These are phyloP conservation scores for Palythoa caribaeorum DNA, from an alignment of 92 coral and sea anemone species.

Conservation along the genomic window DNA sequence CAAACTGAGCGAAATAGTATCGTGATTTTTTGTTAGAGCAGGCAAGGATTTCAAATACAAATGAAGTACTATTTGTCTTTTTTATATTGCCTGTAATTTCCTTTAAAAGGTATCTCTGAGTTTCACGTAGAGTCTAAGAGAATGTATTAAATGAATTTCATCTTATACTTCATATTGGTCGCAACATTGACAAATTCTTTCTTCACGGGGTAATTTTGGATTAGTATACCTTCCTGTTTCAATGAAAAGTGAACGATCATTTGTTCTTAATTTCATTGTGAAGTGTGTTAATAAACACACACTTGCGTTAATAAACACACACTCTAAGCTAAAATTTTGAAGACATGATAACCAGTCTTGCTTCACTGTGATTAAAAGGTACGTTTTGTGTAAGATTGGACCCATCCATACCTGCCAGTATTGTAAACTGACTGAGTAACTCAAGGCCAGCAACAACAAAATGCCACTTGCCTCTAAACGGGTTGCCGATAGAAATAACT, in stretches of 20 bases:
- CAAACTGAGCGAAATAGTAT: conserved; percentile 24
- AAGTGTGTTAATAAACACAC: too few relatives aligned
- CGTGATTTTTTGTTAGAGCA: conserved; percentile 22
- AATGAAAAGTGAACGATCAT: too few relatives aligned
- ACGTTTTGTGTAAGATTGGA: neutral
- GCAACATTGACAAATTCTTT: too few relatives aligned
- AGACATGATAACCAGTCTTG: neutral
- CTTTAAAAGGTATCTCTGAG: conserved; percentile 29
- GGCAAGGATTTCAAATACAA: conserved; percentile 13
- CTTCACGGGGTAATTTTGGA: too few relatives aligned
- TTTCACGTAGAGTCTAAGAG: conserved; percentile 13
- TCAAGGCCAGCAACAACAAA: conserved; percentile 2
- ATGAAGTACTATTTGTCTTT: neutral
- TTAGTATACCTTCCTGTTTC: too few relatives aligned
- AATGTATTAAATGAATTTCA: neutral
- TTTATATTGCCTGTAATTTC: conserved; percentile 10
- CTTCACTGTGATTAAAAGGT: neutral
- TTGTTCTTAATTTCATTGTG: too few relatives aligned
- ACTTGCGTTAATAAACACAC: too few relatives aligned
- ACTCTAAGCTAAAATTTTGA: neutral
- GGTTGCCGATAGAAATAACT: neutral
- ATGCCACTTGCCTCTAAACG: conserved; percentile 23
- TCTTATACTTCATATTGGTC: neutral
- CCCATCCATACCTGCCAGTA: neutral
- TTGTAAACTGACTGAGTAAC: neutral